These are phyloP conservation scores for crab-eating macaque (Macaca fascicularis) DNA, from an alignment of 2,113 vertebrate genomes.

Conservation along the genomic window T2T-MFA8v1.1 NC_088394.1:69275501-69276000, in stretches of 20 bases:
- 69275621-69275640: not conserved
- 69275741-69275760: not conserved
- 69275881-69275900: not conserved
- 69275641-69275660: not conserved
- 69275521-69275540: conserved; percentile 83
- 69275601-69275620: not conserved
- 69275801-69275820: not conserved
- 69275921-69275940: not conserved
- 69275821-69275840: not conserved
- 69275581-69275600: conserved; percentile 85
- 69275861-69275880: not conserved
- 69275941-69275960: not conserved
- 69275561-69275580: conserved; percentile 84
- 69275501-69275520: conserved; percentile 70
- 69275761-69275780: not conserved
- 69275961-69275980: not conserved
- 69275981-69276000: not conserved
- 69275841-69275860: not conserved
- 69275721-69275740: not conserved
- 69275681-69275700: not conserved
- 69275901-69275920: not conserved
- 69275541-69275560: conserved; percentile 82
- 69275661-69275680: not conserved
- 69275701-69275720: not conserved
- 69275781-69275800: not conserved